Conservation (phyloP, 1,140 invertebrate genomes). For the Dryas iulia region DNA sequence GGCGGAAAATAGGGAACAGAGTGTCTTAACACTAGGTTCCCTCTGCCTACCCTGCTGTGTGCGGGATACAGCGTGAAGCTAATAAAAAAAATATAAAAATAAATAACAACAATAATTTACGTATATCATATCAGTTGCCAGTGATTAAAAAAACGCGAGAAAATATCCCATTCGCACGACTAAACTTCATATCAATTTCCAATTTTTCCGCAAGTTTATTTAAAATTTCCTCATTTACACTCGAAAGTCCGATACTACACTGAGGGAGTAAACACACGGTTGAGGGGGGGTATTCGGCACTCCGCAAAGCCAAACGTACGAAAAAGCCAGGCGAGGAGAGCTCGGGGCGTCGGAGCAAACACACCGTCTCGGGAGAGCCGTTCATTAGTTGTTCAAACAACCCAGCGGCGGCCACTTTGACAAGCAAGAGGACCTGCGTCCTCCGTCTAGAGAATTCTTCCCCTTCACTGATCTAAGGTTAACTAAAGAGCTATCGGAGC, state of each 20-base stretch:
- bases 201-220: constrained; percentile 32
- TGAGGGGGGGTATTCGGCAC: constrained; percentile 32
- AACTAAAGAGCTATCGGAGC: constrained; percentile 58
- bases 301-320: constrained; percentile 53
- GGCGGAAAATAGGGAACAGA: no score
- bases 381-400: constrained; percentile 74
- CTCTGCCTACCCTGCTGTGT: no score
- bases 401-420: constrained; percentile 72
- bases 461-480: constrained; percentile 66
- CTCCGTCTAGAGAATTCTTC: constrained; percentile 54
- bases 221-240: constrained; percentile 60
- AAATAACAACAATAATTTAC: no score
- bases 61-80: no score
- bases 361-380: constrained; percentile 61
- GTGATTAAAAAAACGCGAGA: no score
- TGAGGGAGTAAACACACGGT: constrained; percentile 54
- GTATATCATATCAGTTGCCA: no score
- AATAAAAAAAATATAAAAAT: no score
- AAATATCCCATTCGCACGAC: neutral
- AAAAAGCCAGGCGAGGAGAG: constrained; percentile 57
- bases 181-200: neutral
- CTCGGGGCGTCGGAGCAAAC: constrained; percentile 67
- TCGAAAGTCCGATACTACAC: constrained; percentile 64
- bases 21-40: no score
- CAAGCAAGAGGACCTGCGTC: constrained; percentile 53